Conservation (phyloP, 2,113 vertebrate genomes). For the Tyrannus savana region DNA sequence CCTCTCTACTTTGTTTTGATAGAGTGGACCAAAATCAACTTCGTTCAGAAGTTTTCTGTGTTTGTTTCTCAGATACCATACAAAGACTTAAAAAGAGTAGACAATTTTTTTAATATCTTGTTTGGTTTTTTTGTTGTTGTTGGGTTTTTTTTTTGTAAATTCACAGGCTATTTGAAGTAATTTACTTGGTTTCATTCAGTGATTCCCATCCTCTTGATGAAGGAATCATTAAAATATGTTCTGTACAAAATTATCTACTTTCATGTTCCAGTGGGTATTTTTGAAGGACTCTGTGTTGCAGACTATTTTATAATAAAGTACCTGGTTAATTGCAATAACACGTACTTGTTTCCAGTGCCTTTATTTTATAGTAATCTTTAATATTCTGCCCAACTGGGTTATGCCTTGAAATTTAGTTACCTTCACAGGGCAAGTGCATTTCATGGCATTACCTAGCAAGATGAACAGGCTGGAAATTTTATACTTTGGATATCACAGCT, state of each 20-base stretch:
- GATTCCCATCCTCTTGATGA: neutral
- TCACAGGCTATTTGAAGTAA: neutral
- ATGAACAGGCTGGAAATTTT: neutral
- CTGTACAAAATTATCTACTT: neutral
- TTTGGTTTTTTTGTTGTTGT: neutral
- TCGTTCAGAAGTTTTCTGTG: neutral
- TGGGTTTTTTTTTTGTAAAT: neutral
- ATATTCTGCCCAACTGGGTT: neutral
- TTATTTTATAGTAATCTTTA: neutral
- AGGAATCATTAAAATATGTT: neutral
- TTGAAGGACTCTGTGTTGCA: neutral
- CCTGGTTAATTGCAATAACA: neutral
- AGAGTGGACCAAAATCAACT: neutral
- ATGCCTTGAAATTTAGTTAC: neutral
- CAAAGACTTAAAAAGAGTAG: neutral
- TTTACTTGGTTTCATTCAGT: neutral
- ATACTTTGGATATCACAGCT: neutral
- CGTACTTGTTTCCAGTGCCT: neutral
- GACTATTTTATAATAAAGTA: conserved; percentile 2
- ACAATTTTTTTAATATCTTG: neutral
- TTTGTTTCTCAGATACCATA: neutral
- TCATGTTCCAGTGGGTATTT: neutral
- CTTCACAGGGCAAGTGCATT: neutral
- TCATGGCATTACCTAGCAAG: neutral
- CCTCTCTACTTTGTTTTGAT: neutral